Evolutionary conservation across 2,113 vertebrate genomes (phyloP).

Genomic region (Albula goreensis): DNA sequence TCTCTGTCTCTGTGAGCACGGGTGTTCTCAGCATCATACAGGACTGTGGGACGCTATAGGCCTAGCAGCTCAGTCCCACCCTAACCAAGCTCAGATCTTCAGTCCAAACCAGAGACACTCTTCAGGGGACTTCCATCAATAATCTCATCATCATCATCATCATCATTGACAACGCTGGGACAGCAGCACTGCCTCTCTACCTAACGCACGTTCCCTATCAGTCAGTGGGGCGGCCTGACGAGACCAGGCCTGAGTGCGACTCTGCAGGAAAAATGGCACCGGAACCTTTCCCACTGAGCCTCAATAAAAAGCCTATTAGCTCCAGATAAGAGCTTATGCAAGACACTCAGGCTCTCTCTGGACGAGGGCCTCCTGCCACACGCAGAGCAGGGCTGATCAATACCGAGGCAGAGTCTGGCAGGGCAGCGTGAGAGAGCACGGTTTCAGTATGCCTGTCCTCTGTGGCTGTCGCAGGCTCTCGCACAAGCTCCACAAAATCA

Average conservation of each 20-base stretch:
- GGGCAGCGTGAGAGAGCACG: neutral
- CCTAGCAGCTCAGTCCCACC: neutral
- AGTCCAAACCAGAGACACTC: neutral
- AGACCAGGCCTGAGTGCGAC: constrained; percentile 36
- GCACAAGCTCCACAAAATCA: no score
- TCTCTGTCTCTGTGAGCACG: no score
- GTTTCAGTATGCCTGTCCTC: neutral
- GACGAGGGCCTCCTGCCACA: constrained; percentile 34
- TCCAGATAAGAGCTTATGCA: constrained; percentile 50
- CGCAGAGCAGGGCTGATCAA: constrained; percentile 42
- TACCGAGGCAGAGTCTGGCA: constrained; percentile 29
- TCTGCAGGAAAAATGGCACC: constrained; percentile 47
- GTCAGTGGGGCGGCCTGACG: constrained; percentile 27
- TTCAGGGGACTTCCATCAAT: neutral
- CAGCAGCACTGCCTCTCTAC: neutral
- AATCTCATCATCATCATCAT: neutral
- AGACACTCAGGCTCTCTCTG: constrained; percentile 33
- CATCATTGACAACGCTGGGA: neutral
- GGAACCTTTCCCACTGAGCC: constrained; percentile 55
- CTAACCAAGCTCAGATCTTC: neutral
- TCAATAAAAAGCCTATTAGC: constrained; percentile 71
- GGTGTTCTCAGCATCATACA: neutral
- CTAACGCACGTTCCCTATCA: neutral
- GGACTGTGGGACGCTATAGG: neutral
- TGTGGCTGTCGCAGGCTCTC: no score